These are phyloP conservation scores for Chaetophractus vellerosus DNA, from an alignment of 2,797 vertebrate genomes.

Conservation along the genomic window DNA sequence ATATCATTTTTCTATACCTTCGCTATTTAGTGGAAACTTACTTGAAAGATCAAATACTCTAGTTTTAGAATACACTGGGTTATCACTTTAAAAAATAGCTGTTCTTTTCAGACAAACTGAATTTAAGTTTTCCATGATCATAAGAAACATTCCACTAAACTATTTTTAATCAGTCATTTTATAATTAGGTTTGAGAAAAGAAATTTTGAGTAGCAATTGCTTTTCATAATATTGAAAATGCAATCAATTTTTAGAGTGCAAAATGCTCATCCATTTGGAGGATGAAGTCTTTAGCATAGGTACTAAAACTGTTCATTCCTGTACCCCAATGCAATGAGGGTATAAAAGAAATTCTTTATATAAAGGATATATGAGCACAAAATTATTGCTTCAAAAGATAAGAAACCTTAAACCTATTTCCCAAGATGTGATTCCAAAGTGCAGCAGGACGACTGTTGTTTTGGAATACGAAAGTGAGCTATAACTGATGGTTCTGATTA, in stretches of 20 bases:
- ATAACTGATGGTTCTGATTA: slow-evolving; percentile 84
- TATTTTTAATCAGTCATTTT: not conserved
- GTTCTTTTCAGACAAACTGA: not conserved
- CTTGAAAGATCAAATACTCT: not conserved
- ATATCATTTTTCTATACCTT: not conserved
- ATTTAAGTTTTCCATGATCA: not conserved
- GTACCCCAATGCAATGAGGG: not conserved
- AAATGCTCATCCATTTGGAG: slow-evolving; percentile 52
- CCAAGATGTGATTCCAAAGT: slow-evolving; percentile 71
- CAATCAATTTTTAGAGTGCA: slow-evolving; percentile 73
- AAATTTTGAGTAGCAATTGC: slow-evolving; percentile 47
- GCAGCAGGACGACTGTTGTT: slow-evolving; percentile 58
- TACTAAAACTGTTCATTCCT: slow-evolving; percentile 67
- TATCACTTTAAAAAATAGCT: slow-evolving; percentile 27
- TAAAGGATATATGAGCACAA: slow-evolving; percentile 25
- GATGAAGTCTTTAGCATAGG: slow-evolving; percentile 65
- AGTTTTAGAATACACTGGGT: slow-evolving; percentile 18
- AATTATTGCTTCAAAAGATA: slow-evolving; percentile 78
- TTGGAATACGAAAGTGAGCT: slow-evolving; percentile 76
- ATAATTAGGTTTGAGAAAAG: slow-evolving; percentile 52
- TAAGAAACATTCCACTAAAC: slow-evolving; percentile 50
- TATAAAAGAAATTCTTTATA: slow-evolving; percentile 65
- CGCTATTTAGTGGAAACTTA: not conserved
- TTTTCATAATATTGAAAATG: slow-evolving; percentile 68
- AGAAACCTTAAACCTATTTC: slow-evolving; percentile 71